Percentiles rank a stretch among this genome's conserved stretches.
phyloP scores from a whole-genome alignment of 1,140 invertebrate genomes.

The Matsumurasca onukii region DNA sequence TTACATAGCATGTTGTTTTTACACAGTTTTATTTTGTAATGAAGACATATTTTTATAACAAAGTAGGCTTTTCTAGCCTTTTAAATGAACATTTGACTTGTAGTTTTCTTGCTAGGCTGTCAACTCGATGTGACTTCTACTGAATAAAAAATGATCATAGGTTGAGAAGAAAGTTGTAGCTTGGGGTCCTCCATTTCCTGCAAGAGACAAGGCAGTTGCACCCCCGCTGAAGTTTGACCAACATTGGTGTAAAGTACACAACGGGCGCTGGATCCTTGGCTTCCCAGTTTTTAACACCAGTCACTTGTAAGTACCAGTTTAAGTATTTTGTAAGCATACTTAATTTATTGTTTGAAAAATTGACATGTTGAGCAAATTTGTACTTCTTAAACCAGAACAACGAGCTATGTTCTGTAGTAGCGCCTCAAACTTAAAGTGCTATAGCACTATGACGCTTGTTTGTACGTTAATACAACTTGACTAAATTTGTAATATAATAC shows the following conservation, averaged over 20 bases:
- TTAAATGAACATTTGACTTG: too few species aligned
- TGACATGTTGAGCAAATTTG: not conserved
- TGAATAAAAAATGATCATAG: too few species aligned
- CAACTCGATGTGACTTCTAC: too few species aligned
- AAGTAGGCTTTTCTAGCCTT: too few species aligned
- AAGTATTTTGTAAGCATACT: not conserved
- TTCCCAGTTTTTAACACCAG: not conserved
- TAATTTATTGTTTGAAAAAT: not conserved
- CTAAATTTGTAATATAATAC: too few species aligned
- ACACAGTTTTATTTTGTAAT: too few species aligned
- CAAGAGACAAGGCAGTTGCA: too few species aligned
- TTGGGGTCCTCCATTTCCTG: conserved; percentile 1
- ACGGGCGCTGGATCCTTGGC: not conserved
- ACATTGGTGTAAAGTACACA: not conserved
- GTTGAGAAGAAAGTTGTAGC: not conserved
- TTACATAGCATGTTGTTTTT: too few species aligned
- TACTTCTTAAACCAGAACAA: not conserved
- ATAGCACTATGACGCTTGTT: not conserved
- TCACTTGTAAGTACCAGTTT: not conserved
- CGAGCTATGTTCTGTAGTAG: not conserved
- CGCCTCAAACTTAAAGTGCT: not conserved
- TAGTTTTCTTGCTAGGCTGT: too few species aligned
- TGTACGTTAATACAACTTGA: not conserved
- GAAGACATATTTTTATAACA: too few species aligned
- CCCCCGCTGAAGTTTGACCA: not conserved